phyloP scores from a whole-genome alignment of 1,140 invertebrate species.

The Tetramorium simillimum region DNA sequence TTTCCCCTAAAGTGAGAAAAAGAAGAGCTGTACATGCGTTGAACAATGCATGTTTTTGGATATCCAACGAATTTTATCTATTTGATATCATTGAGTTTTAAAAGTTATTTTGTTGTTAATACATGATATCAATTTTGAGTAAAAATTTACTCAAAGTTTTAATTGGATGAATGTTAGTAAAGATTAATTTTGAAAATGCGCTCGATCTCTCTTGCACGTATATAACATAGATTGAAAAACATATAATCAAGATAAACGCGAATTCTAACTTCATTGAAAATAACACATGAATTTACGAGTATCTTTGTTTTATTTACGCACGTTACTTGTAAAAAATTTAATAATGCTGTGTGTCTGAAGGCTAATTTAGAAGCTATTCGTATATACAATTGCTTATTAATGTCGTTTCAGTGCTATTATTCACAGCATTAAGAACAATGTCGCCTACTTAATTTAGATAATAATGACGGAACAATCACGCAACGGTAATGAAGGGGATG shows the following conservation, averaged over 20 bases:
- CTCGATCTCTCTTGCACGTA: no score
- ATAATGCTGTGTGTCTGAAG: background rate
- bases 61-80: background rate
- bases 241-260: no score
- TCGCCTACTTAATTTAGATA: conserved; percentile 4
- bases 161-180: background rate
- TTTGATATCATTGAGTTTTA: background rate
- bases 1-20: background rate
- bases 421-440: background rate
- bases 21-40: background rate
- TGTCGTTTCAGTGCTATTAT: background rate
- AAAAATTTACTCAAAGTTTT: background rate
- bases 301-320: background rate
- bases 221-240: no score
- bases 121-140: background rate
- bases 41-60: background rate
- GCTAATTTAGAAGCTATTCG: background rate
- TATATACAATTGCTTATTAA: background rate
- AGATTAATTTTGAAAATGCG: no score
- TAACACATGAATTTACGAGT: background rate
- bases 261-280: background rate
- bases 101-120: background rate
- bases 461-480: conserved; percentile 14
- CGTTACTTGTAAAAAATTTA: background rate
- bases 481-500: conserved; percentile 16